These are phyloP conservation scores for Pedionomus torquatus DNA, from an alignment of 2,113 vertebrate genomes.

Conservation along the genomic window DNA sequence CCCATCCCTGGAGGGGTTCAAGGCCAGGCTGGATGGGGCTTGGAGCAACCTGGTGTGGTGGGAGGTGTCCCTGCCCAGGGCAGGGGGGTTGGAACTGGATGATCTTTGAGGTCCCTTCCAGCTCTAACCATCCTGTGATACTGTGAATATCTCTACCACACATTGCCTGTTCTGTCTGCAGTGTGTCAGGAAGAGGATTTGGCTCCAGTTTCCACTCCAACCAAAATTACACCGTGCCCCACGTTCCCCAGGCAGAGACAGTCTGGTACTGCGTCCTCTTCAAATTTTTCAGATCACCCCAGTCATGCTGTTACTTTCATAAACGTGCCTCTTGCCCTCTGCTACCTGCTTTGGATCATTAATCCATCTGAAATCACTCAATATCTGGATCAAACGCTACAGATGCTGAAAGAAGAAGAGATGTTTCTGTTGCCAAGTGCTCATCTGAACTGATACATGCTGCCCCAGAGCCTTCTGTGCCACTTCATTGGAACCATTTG, in stretches of 20 bases:
- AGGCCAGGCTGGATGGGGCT: too few relatives aligned
- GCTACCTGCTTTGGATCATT: not conserved
- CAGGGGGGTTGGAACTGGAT: too few relatives aligned
- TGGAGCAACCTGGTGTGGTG: too few relatives aligned
- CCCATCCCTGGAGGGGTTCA: too few relatives aligned
- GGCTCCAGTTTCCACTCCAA: not conserved
- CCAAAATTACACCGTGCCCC: not conserved
- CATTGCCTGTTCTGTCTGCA: not conserved
- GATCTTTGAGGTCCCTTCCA: too few relatives aligned
- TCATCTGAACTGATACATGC: not conserved
- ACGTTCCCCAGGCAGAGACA: not conserved
- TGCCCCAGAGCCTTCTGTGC: not conserved
- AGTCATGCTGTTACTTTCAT: accelerated
- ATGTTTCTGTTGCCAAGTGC: not conserved
- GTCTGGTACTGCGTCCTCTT: not conserved
- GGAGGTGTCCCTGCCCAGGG: too few relatives aligned
- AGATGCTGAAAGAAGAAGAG: not conserved
- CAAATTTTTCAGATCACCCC: not conserved
- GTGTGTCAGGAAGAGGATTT: not conserved
- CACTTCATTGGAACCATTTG: not conserved
- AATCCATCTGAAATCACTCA: not conserved
- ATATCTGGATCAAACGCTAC: accelerated
- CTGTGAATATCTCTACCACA: not conserved
- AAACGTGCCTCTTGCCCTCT: not conserved
- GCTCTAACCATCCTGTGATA: too few relatives aligned